Evolutionary conservation across 2,888 invertebrate species (phyloP).

Genomic region (Thysanoteuthis rhombus): DNA sequence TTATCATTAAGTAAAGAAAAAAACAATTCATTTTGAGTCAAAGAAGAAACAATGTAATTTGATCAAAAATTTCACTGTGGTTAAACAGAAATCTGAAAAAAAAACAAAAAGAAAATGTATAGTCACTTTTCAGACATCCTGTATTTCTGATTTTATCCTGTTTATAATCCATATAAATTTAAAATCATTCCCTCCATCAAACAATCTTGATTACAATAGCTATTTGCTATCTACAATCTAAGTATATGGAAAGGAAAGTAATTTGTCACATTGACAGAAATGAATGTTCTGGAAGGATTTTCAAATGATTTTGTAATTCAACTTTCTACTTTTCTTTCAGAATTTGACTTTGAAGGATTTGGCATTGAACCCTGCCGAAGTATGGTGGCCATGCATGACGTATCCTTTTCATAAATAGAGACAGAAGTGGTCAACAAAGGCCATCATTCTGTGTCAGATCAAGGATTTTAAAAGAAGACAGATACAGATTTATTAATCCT

Average conservation of each 20-base stretch:
- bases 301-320: not conserved
- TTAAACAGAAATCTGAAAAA: no score
- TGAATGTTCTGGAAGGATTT: not conserved
- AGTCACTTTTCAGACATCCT: no score
- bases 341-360: conserved; percentile 78
- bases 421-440: no score
- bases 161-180: not conserved
- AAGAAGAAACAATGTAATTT: no score
- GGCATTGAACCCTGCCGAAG: conserved; percentile 91
- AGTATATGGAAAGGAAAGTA: not conserved
- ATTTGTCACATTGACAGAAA: not conserved
- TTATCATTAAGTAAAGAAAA: not conserved
- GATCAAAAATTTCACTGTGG: no score
- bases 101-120: no score
- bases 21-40: no score
- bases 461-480: no score
- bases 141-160: not conserved
- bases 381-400: conserved; percentile 95
- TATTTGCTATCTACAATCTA: not conserved
- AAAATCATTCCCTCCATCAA: not conserved
- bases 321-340: conserved; percentile 50
- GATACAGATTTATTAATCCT: no score
- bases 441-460: no score
- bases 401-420: conserved; percentile 63
- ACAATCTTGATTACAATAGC: not conserved